Conservation (phyloP, 1,140 invertebrate genomes). For the Lerema accius region DNA sequence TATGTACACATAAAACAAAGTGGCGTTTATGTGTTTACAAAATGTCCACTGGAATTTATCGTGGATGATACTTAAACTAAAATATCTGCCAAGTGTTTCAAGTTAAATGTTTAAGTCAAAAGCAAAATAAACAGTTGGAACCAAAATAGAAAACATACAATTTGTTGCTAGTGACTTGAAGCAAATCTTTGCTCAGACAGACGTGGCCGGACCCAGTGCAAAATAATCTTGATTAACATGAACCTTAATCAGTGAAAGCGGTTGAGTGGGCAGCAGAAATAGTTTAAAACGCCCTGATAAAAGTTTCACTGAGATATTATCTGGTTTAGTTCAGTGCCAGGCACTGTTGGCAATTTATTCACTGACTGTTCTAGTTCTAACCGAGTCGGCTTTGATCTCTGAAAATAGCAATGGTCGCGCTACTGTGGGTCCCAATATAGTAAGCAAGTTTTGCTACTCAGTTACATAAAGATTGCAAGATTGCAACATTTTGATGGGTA, state of each 20-base stretch:
- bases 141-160: no score
- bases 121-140: no score
- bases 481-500: no score
- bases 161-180: no score
- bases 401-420: constrained; percentile 41
- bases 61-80: no score
- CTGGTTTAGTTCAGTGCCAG: constrained; percentile 58
- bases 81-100: no score
- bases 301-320: constrained; percentile 66
- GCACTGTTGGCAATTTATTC: constrained; percentile 56
- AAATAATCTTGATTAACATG: constrained; percentile 25
- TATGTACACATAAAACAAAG: no score
- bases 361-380: no score
- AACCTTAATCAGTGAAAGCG: constrained; percentile 61
- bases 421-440: constrained; percentile 15
- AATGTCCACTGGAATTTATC: no score
- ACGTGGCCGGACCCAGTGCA: neutral
- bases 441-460: neutral
- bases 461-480: constrained; percentile 2
- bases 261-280: constrained; percentile 48
- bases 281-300: constrained; percentile 53
- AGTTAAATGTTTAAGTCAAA: no score
- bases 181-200: constrained; percentile 9
- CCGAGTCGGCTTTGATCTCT: constrained; percentile 49
- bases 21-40: no score